Evolutionary conservation across 2,797 vertebrate species (phyloP), one percentile per base, ranked within the genome.

Genomic region (Sebastes dallii): DNA sequence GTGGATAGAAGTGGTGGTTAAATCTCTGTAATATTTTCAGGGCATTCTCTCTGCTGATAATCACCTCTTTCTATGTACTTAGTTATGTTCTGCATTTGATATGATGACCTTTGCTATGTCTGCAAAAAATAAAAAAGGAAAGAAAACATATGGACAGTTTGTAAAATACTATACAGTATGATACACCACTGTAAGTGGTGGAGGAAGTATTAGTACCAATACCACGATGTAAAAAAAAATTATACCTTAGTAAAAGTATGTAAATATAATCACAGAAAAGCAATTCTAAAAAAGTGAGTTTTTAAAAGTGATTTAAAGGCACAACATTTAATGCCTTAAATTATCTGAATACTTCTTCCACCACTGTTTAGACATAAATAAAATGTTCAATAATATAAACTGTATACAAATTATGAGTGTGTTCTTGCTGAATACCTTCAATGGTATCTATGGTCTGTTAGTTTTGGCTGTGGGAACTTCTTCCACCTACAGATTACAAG

Each of bases 1-100:
- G 39, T 42, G 39, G 14, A 42, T 16, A 42, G 39, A 64, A 29
- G 25, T 50, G 61, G 9, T 36, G 9, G 12, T 32, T 84, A 82
- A 69, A 98, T 98, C 98, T 98, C 83, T 96, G 95, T 65, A 99
- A 91, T 89, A 99, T 98, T 90, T 95, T 96, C 82, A 86, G 81
- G 27, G 97, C 97, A 72, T 98, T 95, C 76, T 97, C 93, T 89
- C 89, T 94, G 82, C 95, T 96, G 95, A 42, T 16, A 42, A 3
- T 42, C 39, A 42, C 14, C 42, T 46, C 42, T 46, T 46, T 46
- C 42, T 46, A 46, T 46, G 0, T 46, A 46, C 42, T 46, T 18
- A 46, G 42, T 46, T 46, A 46, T 46, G 42, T 46, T 46, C 42
- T 46, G 42, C 42, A 46, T 46, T 46, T 46, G 16, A 46, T 46